phyloP scores from a whole-genome alignment of 2,113 vertebrate species.

The Sialia sialis region DNA sequence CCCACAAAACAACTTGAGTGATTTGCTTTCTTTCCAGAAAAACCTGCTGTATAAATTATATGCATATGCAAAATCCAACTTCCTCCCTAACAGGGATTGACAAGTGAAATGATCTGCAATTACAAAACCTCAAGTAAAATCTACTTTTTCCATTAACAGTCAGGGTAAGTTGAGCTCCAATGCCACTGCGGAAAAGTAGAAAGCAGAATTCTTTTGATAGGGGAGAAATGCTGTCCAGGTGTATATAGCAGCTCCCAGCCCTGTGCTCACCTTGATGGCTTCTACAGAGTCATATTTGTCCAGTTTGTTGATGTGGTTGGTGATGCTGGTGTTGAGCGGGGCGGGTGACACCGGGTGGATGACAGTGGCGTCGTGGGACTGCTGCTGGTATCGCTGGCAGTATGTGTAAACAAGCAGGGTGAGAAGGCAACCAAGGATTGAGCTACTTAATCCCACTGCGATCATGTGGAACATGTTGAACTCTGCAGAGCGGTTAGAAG shows the following conservation, averaged over 20 bases:
- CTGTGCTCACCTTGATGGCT: slow-evolving; percentile 88
- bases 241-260: accelerated
- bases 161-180: background rate
- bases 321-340: slow-evolving; percentile 96
- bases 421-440: slow-evolving; percentile 92
- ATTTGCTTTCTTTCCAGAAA: background rate
- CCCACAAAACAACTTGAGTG: background rate
- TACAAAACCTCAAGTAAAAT: background rate
- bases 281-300: slow-evolving; percentile 96
- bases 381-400: slow-evolving; percentile 94
- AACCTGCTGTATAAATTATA: background rate
- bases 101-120: background rate
- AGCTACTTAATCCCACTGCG: slow-evolving; percentile 92
- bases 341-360: slow-evolving; percentile 93
- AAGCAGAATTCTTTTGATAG: background rate
- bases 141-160: background rate
- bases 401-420: slow-evolving; percentile 93
- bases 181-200: background rate
- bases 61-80: background rate
- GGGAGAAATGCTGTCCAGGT: background rate
- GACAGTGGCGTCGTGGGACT: slow-evolving; percentile 94
- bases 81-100: background rate
- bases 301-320: slow-evolving; percentile 98
- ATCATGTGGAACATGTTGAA: slow-evolving; percentile 99
- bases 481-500: slow-evolving; percentile 69